phyloP scores from a whole-genome alignment of 2,113 vertebrate genomes.

The Malurus elegans region DNA sequence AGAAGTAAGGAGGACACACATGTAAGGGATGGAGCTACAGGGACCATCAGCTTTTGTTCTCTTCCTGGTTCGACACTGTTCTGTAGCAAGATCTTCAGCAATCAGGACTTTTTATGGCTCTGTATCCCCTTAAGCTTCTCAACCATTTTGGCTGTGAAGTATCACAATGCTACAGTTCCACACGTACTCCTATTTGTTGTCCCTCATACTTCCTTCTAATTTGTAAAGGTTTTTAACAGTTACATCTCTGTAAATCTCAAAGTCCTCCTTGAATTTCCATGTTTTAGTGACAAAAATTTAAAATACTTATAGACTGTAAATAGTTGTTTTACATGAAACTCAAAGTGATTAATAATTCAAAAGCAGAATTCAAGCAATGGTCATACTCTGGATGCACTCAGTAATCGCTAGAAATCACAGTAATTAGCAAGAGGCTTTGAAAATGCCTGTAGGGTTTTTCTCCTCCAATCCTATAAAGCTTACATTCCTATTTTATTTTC shows the following conservation, averaged over 20 bases:
- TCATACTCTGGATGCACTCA: background rate
- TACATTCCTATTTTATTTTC: background rate
- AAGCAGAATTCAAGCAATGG: background rate
- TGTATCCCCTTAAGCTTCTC: background rate
- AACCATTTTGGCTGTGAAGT: background rate
- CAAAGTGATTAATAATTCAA: background rate
- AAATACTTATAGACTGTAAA: background rate
- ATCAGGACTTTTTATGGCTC: background rate
- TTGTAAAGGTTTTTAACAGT: background rate
- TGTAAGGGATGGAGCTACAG: background rate
- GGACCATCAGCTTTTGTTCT: background rate
- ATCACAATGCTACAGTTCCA: fast-evolving
- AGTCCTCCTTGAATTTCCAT: background rate
- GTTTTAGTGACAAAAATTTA: background rate
- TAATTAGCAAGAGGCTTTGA: background rate
- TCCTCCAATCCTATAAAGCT: background rate
- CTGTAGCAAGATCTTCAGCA: background rate
- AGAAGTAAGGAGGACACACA: background rate
- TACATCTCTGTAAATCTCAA: background rate
- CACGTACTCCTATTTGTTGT: background rate
- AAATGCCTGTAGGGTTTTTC: background rate
- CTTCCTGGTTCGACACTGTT: background rate
- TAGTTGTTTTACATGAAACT: background rate
- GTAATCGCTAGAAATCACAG: background rate
- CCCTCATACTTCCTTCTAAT: background rate